Base-by-base conservation (phyloP, 2,888 invertebrate species). In the Chloromyia formosa region DNA sequence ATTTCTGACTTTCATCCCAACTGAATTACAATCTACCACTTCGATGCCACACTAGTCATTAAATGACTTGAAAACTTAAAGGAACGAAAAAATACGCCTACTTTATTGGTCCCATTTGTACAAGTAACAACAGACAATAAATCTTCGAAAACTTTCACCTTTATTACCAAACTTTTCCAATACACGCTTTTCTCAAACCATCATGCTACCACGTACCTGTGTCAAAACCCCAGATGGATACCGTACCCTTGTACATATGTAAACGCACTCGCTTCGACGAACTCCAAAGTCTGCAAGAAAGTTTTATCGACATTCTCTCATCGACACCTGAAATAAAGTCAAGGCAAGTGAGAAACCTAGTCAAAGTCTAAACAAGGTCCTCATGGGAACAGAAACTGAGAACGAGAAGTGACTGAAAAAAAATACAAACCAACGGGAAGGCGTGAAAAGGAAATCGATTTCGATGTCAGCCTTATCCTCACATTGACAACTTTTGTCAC, bases 41-140 rank as follows among this genome's bases (percentile, higher is more conserved):
- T 4, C 27, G n/a, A 35, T 35, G 7, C 27, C 27, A 35, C 27
- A 35, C 2, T 4, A 35, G 27, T 35, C 27, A 2, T 35, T 7
- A 35, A 35, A 35, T 2, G 27, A 7, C 27, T 35, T 35, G 3
- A 4, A 35, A 35, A 35, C 27, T 35, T 35, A 35, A 35, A 35
- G 7, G 2, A 35, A 35, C 27, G 27, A 35, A 35, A 35, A 35
- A 4, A 35, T 7, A 60, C 54, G 64, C 56, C 64, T 60, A 42
- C 69, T 74, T 75, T 76, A 74, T 75, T 75, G 62, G 74, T 74
- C 76, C 76, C 76, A 76, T 76, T 76, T 76, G 76, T 76, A 76
- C 60, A 66, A 71, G 74, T 72, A 74, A 76, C 69, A 68, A 71
- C 76, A 74, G 73, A 76, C 61, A 74, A 76, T 76, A 76, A 76